These are phyloP conservation scores for Axinella damicornis DNA, from an alignment of 37 sponge, comb jelly and placozoan genomes.

Conservation along the genomic window DNA sequence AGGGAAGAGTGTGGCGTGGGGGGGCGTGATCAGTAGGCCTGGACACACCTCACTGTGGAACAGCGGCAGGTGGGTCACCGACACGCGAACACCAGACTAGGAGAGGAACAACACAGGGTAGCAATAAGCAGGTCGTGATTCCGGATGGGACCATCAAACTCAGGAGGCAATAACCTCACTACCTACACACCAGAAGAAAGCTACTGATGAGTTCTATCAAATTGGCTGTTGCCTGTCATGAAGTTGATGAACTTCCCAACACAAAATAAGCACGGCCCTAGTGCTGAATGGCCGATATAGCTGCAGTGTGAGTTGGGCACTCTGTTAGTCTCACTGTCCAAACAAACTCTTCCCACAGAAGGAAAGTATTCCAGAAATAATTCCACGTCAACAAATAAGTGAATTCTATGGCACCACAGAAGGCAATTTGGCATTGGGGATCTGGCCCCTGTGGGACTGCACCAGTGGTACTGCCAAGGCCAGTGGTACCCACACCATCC, in stretches of 20 bases:
- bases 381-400: conserved; percentile 72
- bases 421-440: conserved; percentile 61
- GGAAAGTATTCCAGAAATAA: conserved; percentile 78
- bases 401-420: conserved; percentile 97
- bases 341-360: conserved; percentile 76
- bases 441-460: conserved; percentile 67
- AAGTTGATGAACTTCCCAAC: too few relatives aligned
- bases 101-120: not conserved
- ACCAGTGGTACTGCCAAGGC: conserved; percentile 41
- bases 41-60: conserved; percentile 57
- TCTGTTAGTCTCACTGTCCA: too few relatives aligned
- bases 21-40: conserved; percentile 57
- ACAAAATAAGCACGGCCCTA: too few relatives aligned
- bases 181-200: too few relatives aligned
- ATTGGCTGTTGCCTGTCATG: too few relatives aligned
- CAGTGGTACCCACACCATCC: conserved; percentile 13
- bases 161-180: not conserved
- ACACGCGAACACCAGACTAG: conserved; percentile 51
- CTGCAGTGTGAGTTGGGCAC: too few relatives aligned
- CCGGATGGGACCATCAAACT: too few relatives aligned
- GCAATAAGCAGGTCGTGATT: not conserved
- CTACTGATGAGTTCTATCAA: too few relatives aligned
- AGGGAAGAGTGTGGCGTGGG: conserved; percentile 49
- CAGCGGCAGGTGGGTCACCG: conserved; percentile 56
- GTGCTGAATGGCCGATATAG: too few relatives aligned